These are phyloP conservation scores for Caretta caretta DNA, from an alignment of 2,113 vertebrate genomes.

Conservation along the genomic window DNA sequence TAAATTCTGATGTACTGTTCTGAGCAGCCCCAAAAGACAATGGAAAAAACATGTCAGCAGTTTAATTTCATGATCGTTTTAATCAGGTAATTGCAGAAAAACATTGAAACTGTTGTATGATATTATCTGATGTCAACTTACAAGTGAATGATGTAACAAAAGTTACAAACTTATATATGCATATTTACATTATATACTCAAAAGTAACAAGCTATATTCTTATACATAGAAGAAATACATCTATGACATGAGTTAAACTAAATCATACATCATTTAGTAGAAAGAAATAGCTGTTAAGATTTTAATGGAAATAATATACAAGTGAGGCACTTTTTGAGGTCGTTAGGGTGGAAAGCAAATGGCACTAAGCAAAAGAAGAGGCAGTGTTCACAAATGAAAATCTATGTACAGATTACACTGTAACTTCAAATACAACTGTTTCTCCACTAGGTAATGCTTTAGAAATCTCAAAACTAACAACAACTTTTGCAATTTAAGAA, in stretches of 20 bases:
- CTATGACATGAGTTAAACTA: conserved; percentile 90
- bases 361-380: conserved; percentile 83
- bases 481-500: conserved; percentile 81
- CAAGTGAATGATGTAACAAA: conserved; percentile 94
- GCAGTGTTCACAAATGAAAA: conserved; percentile 83
- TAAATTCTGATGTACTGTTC: background rate
- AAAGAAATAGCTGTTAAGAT: conserved; percentile 86
- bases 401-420: conserved; percentile 84
- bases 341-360: conserved; percentile 86
- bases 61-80: conserved; percentile 81
- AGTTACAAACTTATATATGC: conserved; percentile 94
- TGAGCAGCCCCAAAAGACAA: conserved; percentile 54
- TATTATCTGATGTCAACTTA: conserved; percentile 93
- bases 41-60: conserved; percentile 61
- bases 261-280: conserved; percentile 90
- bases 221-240: conserved; percentile 89
- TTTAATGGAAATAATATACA: conserved; percentile 91
- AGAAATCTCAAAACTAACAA: conserved; percentile 78
- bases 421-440: conserved; percentile 85
- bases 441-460: conserved; percentile 76
- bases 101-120: conserved; percentile 91
- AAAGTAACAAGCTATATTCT: conserved; percentile 91
- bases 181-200: conserved; percentile 97
- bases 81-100: conserved; percentile 79
- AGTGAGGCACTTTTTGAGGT: conserved; percentile 96